phyloP scores from a whole-genome alignment of 2,797 vertebrate genomes.

The Cetoscarus ocellatus region DNA sequence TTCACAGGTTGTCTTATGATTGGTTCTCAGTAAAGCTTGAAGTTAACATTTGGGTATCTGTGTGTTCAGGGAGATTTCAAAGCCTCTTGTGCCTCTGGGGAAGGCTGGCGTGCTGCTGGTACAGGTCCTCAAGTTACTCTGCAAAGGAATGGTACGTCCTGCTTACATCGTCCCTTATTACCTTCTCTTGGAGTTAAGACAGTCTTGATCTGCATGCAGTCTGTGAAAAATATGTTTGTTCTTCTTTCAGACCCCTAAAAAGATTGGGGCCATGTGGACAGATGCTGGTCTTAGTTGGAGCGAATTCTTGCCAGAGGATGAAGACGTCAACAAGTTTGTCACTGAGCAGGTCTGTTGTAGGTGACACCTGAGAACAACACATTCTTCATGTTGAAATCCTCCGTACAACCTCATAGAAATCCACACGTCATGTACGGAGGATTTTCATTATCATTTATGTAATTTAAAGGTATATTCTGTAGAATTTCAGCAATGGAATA shows the following conservation, averaged over 20 bases:
- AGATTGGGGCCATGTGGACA: conserved; percentile 91
- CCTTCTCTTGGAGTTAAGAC: no score
- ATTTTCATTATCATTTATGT: no score
- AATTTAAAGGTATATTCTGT: no score
- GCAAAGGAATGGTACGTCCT: conserved; percentile 93
- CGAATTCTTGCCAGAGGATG: conserved; percentile 92
- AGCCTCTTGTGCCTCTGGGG: conserved; percentile 91
- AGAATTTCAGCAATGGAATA: no score
- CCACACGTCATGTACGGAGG: no score
- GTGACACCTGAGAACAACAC: no score
- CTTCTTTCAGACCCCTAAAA: conserved; percentile 89
- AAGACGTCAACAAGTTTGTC: conserved; percentile 93
- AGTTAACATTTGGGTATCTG: conserved; percentile 18
- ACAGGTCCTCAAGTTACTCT: conserved; percentile 92
- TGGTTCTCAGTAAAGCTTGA: not conserved
- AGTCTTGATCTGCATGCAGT: no score
- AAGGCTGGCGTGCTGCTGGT: conserved; percentile 91
- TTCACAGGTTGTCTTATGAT: not conserved
- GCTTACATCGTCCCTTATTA: no score
- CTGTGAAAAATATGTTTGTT: no score
- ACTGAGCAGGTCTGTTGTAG: conserved; percentile 88
- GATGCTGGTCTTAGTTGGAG: conserved; percentile 94
- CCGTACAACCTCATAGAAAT: no score
- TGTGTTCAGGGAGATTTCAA: conserved; percentile 91
- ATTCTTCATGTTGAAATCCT: no score